A percentile compares a stretch with the other conserved stretches of the same genome.
Evolutionary conservation across 2,797 vertebrate genomes (phyloP).

Genomic region (Epinephelus awoara): DNA sequence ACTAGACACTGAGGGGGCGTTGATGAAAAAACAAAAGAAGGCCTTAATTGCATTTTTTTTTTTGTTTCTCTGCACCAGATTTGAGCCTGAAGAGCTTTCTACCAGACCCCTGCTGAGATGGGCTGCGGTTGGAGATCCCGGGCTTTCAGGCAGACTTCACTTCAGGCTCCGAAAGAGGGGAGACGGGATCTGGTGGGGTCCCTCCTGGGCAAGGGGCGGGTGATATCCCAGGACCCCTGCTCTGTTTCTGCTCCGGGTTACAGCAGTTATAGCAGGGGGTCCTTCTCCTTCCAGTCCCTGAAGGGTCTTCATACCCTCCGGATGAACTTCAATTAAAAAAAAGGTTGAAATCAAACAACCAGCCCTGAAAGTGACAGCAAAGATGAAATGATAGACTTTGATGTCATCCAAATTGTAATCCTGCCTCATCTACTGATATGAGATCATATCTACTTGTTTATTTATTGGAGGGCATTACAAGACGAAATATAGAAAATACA

Average conservation of each 20-base stretch:
- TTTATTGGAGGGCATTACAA: neutral
- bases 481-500: neutral
- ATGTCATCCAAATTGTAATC: conserved; percentile 14
- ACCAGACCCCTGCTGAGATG: conserved; percentile 78
- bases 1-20: conserved; percentile 57
- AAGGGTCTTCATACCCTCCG: conserved; percentile 55
- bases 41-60: conserved; percentile 74
- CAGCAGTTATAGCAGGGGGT: conserved; percentile 60
- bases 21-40: conserved; percentile 74
- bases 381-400: neutral
- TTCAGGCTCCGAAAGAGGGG: conserved; percentile 59
- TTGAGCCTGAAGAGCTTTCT: conserved; percentile 69
- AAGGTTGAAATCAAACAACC: conserved; percentile 52
- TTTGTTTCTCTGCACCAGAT: conserved; percentile 72
- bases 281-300: conserved; percentile 45
- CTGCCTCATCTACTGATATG: neutral
- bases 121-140: conserved; percentile 49
- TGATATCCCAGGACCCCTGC: conserved; percentile 80
- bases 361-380: neutral
- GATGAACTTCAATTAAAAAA: conserved; percentile 76
- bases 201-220: conserved; percentile 61
- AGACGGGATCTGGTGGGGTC: conserved; percentile 48
- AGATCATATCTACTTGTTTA: neutral
- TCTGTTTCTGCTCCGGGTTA: conserved; percentile 79
- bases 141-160: conserved; percentile 65